Evolutionary conservation across 2,113 vertebrate species (phyloP), one percentile per base, ranked within the genome.

Genomic region (Desmodus rotundus): DNA sequence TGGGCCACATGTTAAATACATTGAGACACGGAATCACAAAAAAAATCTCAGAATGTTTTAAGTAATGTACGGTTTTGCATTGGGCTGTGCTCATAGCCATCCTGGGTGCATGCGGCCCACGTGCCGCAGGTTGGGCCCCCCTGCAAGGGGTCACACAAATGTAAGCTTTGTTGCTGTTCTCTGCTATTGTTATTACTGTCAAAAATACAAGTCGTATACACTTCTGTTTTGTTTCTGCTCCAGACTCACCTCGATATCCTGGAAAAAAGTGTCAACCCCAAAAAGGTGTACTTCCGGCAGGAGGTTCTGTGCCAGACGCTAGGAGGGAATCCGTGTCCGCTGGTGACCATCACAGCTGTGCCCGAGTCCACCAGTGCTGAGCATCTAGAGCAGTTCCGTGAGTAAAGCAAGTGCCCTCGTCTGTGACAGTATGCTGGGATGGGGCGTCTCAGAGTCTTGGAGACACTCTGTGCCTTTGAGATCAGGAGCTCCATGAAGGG

Each of bases 291-390:
- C 97, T 99, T 99, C 98, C 98, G 97, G 78, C 98, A 99, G 88
- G 99, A 99, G 85, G 96, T 70, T 0, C 98, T 99, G 85, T 99
- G 99, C 88, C 95, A 97, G 52, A 99, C 99, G 0, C 94, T 99
- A 28, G 99, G 98, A 65, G 99, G 99, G 76, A 99, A 99, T 92
- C 19, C 96, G 0, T 99, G 99, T 94, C 99, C 99, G 0, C 3
- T 99, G 97, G 98, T 99, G 96, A 99, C 99, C n/a, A 98, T 99
- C 98, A 99, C 99, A 0, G 99, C 99, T 92, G 98, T 98, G 96
- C 99, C 99, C 0, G 96, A 98, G 45, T 99, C 99, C 56, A 97
- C 94, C 92, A 98, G 94, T 19, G 83, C 98, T 43, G 98, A 96
- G 0, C 98, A 99, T 87, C 96, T 99, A 96, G 98, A 99, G 67